Conservation (phyloP, 2,113 vertebrate genomes). For the Pseudopodoces humilis region DNA sequence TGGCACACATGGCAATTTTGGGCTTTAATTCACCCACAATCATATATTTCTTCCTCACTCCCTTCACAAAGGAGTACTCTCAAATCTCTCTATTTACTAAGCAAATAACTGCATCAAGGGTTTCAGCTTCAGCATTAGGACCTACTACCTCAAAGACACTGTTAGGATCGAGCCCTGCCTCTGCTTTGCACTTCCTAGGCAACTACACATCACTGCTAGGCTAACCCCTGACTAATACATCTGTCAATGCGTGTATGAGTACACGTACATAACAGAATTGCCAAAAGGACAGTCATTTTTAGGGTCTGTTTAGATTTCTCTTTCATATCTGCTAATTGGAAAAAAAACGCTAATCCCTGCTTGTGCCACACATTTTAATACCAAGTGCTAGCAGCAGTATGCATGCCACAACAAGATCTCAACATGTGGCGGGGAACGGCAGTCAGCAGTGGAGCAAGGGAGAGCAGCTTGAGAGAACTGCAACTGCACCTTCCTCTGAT, state of each 20-base stretch:
- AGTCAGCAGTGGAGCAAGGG: not conserved
- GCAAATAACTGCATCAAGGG: not conserved
- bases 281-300: not conserved
- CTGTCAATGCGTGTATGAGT: not conserved
- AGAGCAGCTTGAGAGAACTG: not conserved
- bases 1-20: rapidly evolving
- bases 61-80: not conserved
- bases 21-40: not conserved
- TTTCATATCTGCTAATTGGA: not conserved
- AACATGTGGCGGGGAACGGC: not conserved
- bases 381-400: not conserved
- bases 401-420: not conserved
- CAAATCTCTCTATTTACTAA: not conserved
- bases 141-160: not conserved
- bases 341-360: not conserved
- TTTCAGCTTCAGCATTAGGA: not conserved
- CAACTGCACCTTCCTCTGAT: not conserved
- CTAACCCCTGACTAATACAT: not conserved
- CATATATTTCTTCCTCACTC: not conserved
- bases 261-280: not conserved
- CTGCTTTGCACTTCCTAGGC: not conserved
- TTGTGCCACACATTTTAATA: not conserved
- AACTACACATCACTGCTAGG: not conserved
- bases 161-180: not conserved
- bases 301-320: not conserved